Base-by-base conservation (phyloP, 1,140 invertebrate genomes). In the Drosophila ogumai region DNA sequence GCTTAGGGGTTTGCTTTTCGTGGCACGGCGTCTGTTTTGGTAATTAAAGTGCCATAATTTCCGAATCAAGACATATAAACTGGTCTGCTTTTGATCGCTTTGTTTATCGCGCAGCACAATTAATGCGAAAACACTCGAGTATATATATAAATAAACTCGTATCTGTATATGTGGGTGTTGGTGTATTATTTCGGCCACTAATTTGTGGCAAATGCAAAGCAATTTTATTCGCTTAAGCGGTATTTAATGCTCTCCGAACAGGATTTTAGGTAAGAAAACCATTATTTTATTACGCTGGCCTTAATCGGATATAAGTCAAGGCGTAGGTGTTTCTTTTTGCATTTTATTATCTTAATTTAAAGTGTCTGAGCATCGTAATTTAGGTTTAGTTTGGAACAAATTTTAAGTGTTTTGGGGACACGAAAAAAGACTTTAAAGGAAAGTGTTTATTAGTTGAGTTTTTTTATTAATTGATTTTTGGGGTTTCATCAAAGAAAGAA, bases 21-120 rank as follows among this genome's bases (percentile, higher is more conserved):
- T 36, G 50, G 50, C 49, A 69, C 46, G 58, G 47, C 57, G 64
- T 82, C 82, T 66, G 64, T 78, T 79, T 79, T 82, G 79, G 79
- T 67, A 82, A 88, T 88, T 88, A 84, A 88, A 82, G 68, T 77
- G 84, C 72, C 82, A 88, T 82, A 71, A 82, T 82, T 82, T 73
- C 31, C 61, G 44, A 77, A 80, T 60, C 50, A 57, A 67, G 40
- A 61, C 61, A 74, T 63, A 69, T 63, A 79, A 87, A 84, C 84
- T 56, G 76, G 80, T 88, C 82, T 72, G 75, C 44, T 72, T 76
- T 75, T 58, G 71, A 81, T 59, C 64, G 75, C 68, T 73, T 81
- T 82, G 80, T 77, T 81, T 77, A 72, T 76, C 73, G 66, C 36
- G 9, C 59, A 71, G 69, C 56, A 77, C 75, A 64, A 79, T 82